Percentiles rank a stretch among this genome's conserved stretches.
Conservation (phyloP, 1,140 invertebrate species). For the Brachionus paranguensis region DNA sequence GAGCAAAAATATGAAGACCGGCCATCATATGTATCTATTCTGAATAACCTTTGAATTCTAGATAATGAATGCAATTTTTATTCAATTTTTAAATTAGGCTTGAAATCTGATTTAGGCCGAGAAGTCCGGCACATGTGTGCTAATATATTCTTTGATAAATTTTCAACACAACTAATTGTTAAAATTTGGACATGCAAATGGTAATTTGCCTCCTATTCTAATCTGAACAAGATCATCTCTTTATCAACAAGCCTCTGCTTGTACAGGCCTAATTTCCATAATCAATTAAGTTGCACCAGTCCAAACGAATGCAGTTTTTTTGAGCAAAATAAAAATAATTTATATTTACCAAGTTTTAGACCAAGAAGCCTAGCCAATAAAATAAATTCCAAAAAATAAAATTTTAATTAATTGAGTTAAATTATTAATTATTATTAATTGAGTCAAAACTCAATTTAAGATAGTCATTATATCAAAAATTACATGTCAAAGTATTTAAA, state of each 20-base stretch:
- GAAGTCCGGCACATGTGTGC: background rate
- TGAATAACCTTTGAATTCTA: background rate
- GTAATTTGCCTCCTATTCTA: background rate
- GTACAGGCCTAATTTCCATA: background rate
- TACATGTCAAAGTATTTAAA: no score
- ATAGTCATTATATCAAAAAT: no score
- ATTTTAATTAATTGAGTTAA: no score
- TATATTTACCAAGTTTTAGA: no score
- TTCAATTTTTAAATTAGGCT: background rate
- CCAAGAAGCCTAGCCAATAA: no score
- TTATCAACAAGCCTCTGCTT: background rate
- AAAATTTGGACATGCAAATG: background rate
- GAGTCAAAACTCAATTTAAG: no score
- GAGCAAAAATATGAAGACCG: background rate
- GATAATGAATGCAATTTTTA: conserved; percentile 1
- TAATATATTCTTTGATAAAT: background rate
- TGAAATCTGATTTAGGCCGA: background rate
- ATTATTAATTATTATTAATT: no score
- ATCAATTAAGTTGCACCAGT: background rate
- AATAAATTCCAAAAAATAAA: no score
- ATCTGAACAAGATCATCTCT: background rate
- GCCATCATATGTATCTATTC: background rate
- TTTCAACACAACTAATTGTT: background rate
- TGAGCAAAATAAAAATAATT: no score
- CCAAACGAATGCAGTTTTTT: no score